Evolutionary conservation across 1,140 invertebrate genomes (phyloP), one percentile per base, ranked within the genome.

Genomic region (Sycophaga agraensis): DNA sequence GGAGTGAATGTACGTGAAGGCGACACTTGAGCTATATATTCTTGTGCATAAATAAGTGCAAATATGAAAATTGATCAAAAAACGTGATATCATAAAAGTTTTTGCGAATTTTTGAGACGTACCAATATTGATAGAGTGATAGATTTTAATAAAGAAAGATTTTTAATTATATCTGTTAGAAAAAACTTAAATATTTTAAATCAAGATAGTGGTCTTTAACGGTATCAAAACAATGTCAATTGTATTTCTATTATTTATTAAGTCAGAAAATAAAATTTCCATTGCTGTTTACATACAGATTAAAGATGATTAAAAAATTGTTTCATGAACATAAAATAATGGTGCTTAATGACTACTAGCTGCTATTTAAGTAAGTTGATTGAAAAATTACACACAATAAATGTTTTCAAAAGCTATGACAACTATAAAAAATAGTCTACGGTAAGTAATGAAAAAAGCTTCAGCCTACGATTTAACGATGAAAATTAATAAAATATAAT

Each of bases 101-200:
- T 16, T 60, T 2, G 45, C n/a, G 21, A 35, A 35, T 43, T 51
- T 31, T 31, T 31, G 28, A 50, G 54, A 46, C 28, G 61, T 45
- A 63, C 40, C 53, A 24, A 63, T 53, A 57, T 58, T 58, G 54
- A 63, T 53, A 63, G 59, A 62, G 31, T 42, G 46, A 28, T 0
- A 42, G 21, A 31, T 35, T 16, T n/a, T 24, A 12, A 31, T 31
- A 50, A 50, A 35, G 42, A 31, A 42, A 21, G 11, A 31, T 31
- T 31, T 31, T 31, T 31, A n/a, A n/a, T n/a, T n/a, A n/a, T n/a
- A n/a, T n/a, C n/a, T n/a, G n/a, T n/a, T n/a, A n/a, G n/a, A n/a
- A n/a, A n/a, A n/a, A n/a, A n/a, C n/a, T n/a, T n/a, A n/a, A n/a
- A n/a, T n/a, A n/a, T n/a, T n/a, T n/a, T n/a, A n/a, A n/a, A n/a